Evolutionary conservation across 2,113 vertebrate species (phyloP).

Genomic region (Marmota flaviventris): DNA sequence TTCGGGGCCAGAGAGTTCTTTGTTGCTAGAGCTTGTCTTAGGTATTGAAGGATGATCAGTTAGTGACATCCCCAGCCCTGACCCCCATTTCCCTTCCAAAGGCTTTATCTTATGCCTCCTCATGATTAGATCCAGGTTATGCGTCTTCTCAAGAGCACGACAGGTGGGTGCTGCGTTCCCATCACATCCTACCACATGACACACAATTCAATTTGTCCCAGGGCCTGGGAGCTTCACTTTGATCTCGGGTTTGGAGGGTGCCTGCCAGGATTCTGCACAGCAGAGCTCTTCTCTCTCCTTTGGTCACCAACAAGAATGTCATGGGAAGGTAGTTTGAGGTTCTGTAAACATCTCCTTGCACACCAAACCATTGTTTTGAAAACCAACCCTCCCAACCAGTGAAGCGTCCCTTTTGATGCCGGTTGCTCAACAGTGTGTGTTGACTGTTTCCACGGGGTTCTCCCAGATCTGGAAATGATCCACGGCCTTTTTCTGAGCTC

Average conservation of each 20-base stretch:
- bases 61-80: background rate
- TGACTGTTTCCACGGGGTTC: background rate
- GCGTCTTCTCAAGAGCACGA: background rate
- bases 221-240: background rate
- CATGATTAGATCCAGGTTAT: background rate
- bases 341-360: background rate
- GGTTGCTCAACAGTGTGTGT: background rate
- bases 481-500: background rate
- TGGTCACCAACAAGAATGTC: background rate
- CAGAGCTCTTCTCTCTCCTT: background rate
- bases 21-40: background rate
- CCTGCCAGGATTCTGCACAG: background rate
- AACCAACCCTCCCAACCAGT: background rate
- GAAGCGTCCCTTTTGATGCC: background rate
- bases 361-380: background rate
- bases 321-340: background rate
- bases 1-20: background rate
- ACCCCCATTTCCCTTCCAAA: background rate
- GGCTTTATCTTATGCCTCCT: background rate
- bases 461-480: background rate
- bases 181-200: background rate
- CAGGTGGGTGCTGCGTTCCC: background rate
- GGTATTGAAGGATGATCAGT: background rate
- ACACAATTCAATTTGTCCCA: background rate
- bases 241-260: background rate